Conservation (phyloP, 2,888 invertebrate genomes). For the Epinotia nisella region DNA sequence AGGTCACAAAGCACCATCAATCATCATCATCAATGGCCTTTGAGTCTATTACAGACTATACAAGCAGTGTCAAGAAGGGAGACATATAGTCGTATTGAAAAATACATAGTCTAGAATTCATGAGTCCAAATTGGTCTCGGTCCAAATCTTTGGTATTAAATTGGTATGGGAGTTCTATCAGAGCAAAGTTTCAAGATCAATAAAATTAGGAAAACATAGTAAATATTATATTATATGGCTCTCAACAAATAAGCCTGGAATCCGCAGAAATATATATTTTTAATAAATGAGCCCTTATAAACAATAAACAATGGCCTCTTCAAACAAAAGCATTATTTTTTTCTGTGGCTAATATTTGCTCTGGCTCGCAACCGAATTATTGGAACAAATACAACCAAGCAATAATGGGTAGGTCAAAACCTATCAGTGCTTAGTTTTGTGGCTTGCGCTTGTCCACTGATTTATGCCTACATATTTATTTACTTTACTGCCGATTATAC, state of each 20-base stretch:
- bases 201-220: neutral
- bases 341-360: constrained; percentile 19
- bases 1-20: too few species aligned
- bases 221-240: too few species aligned
- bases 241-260: neutral
- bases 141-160: neutral
- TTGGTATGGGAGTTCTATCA: neutral
- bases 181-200: neutral
- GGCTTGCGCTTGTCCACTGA: constrained; percentile 12
- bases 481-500: neutral
- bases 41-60: too few species aligned
- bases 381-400: constrained; percentile 40
- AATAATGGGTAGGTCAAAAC: too few species aligned
- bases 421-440: constrained; percentile 27
- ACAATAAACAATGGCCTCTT: constrained; percentile 15
- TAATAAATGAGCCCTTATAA: constrained; percentile 10
- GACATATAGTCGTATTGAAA: too few species aligned
- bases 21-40: too few species aligned
- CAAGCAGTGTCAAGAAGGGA: too few species aligned
- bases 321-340: constrained; percentile 16
- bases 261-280: neutral
- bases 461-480: constrained; percentile 15
- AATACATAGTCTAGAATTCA: too few species aligned
- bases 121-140: too few species aligned
- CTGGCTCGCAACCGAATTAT: constrained; percentile 20